Evolutionary conservation across 2,797 vertebrate species (phyloP).

Genomic region (Spatula versicolor): DNA sequence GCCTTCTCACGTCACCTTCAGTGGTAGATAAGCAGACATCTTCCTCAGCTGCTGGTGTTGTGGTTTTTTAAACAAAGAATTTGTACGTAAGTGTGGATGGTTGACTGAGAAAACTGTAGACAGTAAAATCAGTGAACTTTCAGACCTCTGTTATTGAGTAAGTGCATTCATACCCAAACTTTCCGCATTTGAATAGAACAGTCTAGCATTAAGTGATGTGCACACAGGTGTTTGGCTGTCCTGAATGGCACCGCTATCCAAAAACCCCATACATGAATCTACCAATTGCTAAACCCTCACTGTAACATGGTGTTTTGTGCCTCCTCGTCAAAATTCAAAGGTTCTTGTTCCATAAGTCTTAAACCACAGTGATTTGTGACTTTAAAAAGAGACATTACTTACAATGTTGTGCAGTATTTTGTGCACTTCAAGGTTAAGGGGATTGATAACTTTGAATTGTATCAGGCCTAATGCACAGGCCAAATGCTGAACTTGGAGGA

Average conservation of each 20-base stretch:
- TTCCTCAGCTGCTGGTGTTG: fast-evolving
- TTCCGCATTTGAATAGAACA: background rate
- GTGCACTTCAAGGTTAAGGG: background rate
- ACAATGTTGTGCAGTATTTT: background rate
- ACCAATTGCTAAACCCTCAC: background rate
- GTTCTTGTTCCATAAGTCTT: background rate
- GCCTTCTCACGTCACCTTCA: background rate
- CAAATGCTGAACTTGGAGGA: background rate
- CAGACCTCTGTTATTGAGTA: background rate
- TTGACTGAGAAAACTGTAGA: background rate
- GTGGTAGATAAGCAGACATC: fast-evolving
- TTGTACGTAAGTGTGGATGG: background rate
- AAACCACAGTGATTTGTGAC: background rate
- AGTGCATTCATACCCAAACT: background rate
- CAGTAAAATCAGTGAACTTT: background rate
- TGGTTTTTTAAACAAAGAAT: background rate
- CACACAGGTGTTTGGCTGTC: background rate
- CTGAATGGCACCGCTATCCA: background rate
- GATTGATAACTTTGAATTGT: background rate
- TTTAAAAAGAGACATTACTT: background rate
- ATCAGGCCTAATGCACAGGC: background rate
- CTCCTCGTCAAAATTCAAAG: background rate
- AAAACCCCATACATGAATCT: background rate
- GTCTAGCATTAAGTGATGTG: background rate
- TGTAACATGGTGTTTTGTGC: background rate